phyloP scores from a whole-genome alignment of 2,113 vertebrate species.

The Xenus cinereus region DNA sequence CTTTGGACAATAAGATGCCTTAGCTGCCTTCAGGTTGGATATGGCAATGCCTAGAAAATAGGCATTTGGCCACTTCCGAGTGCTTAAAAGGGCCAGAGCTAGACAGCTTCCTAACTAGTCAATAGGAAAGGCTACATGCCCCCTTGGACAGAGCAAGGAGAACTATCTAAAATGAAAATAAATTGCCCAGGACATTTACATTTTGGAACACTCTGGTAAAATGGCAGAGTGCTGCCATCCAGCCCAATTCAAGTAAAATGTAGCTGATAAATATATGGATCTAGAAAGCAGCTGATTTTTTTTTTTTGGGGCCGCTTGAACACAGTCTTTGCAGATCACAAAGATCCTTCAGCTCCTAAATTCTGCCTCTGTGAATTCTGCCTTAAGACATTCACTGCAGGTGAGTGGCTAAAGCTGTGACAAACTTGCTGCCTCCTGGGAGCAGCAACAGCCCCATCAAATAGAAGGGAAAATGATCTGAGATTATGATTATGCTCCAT shows the following conservation, averaged over 20 bases:
- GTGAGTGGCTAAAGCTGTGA: background rate
- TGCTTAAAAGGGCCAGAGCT: background rate
- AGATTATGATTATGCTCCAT: background rate
- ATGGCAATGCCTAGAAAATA: background rate
- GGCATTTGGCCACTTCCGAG: background rate
- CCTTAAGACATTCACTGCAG: background rate
- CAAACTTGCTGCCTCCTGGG: background rate
- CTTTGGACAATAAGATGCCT: background rate
- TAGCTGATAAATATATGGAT: background rate
- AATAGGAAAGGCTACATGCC: background rate
- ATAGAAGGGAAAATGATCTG: background rate
- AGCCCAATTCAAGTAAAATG: background rate
- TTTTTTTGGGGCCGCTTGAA: background rate
- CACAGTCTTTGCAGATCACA: background rate
- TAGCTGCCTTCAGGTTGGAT: background rate
- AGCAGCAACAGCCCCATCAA: background rate
- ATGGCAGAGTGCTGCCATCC: background rate
- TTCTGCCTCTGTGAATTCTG: background rate
- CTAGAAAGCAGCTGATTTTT: background rate
- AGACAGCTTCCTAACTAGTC: background rate
- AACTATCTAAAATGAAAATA: background rate
- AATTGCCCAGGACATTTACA: background rate
- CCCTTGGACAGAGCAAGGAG: background rate
- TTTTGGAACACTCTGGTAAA: background rate
- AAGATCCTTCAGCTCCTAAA: background rate